Evolutionary conservation across 1,140 invertebrate species (phyloP), one percentile per base, ranked within the genome.

Genomic region (Saxidomus purpurata): DNA sequence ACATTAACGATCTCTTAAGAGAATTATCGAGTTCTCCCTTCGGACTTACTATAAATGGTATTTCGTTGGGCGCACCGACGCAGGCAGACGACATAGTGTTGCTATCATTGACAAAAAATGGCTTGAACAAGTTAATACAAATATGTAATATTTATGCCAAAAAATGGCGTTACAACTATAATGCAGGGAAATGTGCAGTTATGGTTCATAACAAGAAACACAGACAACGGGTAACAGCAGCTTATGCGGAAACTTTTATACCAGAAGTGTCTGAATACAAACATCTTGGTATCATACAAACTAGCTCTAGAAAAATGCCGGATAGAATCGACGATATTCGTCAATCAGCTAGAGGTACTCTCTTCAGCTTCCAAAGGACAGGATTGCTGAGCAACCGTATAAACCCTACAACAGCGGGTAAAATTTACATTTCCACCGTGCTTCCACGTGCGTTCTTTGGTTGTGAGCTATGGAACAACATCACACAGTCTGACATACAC

Each of bases 41-140:
- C 31, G 25, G 67, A 17, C 17, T 71, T 25, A n/a, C 19, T 25
- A 71, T 71, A 19, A 36, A 40, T 19, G 40, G 47, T 38, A 25
- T 79, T 22, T 47, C 22, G 15, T 43, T 79, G 22, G 17, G 43
- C 31, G 28, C 40, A 34, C 43, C 31, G 22, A 79, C 74, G 22
- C 74, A 79, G 31, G 74, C 74, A 1, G 74, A 79, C 8, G 74
- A 79, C 40, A 43, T 79, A 22, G 74, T 40, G 22, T 40, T 79
- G 19, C 34, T 79, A 43, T 79, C 74, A 28, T 22, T 79, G 1
- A 40, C 43, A 13, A 25, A 40, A 25, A n/a, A 8, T 22, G 74
- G 74, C 36, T 79, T 79, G 22, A 17, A 79, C 1, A 40, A 38
- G 31, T 22, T 79, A n/a, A 19, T 79, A 3, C 6, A 79, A n/a